A percentile compares a stretch with the other conserved stretches of the same genome.
phyloP scores from a whole-genome alignment of 2,888 invertebrate genomes.

The Alsophila aescularia region DNA sequence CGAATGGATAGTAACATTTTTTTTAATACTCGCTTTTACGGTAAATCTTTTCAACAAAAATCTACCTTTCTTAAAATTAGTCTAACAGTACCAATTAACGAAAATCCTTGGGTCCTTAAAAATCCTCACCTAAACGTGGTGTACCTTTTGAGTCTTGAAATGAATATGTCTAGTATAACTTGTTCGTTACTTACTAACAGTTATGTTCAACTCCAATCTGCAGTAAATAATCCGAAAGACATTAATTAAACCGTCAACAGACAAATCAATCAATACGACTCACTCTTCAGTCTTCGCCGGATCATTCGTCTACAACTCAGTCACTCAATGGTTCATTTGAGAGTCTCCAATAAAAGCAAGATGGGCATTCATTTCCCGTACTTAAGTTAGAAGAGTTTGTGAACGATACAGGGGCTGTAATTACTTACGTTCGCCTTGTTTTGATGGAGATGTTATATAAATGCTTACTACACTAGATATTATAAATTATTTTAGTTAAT shows the following conservation, averaged over 20 bases:
- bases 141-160: too few species aligned
- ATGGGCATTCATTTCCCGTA: conserved; percentile 10
- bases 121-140: too few species aligned
- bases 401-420: background rate
- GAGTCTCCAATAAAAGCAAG: conserved; percentile 1
- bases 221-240: background rate
- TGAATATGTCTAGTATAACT: too few species aligned
- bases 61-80: too few species aligned
- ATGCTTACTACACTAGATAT: too few species aligned
- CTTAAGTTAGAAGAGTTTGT: conserved; percentile 6
- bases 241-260: background rate
- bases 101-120: too few species aligned
- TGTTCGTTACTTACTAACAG: too few species aligned
- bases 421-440: background rate
- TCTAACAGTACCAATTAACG: too few species aligned
- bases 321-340: conserved; percentile 5
- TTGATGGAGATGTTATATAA: background rate
- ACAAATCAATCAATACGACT: background rate
- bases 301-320: background rate
- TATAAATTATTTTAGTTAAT: background rate
- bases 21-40: too few species aligned
- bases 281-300: background rate
- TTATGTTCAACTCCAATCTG: background rate
- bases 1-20: too few species aligned
- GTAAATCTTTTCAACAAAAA: too few species aligned